Conservation (phyloP, 1,140 invertebrate genomes). For the Apis dorsata region DNA sequence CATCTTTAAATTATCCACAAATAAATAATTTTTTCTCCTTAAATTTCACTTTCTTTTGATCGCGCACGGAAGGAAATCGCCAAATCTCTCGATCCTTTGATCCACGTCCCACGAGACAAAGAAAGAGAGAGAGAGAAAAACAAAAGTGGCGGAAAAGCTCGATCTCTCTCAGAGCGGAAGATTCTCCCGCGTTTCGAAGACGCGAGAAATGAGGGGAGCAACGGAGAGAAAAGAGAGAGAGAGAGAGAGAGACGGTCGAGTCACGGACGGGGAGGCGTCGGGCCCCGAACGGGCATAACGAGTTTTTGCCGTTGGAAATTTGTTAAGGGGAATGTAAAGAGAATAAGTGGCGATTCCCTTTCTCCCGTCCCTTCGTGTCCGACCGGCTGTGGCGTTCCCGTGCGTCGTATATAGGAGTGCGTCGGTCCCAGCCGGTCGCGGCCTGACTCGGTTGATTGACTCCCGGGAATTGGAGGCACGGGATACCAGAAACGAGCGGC, state of each 20-base stretch:
- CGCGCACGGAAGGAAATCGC: no score
- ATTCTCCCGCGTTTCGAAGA: no score
- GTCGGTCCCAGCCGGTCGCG: constrained; percentile 40
- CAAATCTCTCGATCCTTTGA: no score
- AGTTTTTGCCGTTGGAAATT: constrained; percentile 66
- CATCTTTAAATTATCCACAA: no score
- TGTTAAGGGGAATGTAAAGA: constrained; percentile 66
- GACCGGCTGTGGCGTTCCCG: constrained; percentile 17
- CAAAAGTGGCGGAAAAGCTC: constrained; percentile 3
- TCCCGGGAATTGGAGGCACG: constrained; percentile 52
- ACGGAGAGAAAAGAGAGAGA: not conserved
- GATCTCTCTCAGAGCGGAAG: not conserved
- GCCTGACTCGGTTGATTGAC: constrained; percentile 54
- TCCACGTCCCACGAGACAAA: no score
- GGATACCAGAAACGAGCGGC: constrained; percentile 60
- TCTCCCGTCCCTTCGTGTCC: constrained; percentile 43
- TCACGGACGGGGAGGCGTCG: constrained; percentile 39
- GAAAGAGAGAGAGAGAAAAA: not conserved
- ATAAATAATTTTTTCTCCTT: no score
- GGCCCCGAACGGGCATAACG: constrained; percentile 51
- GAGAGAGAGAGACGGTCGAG: not conserved
- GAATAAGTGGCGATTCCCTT: constrained; percentile 53
- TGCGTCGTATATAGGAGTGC: constrained; percentile 30
- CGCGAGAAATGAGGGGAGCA: no score
- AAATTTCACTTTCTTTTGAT: no score